Conservation (phyloP, 1,140 invertebrate species). For the Cherax destructor region DNA sequence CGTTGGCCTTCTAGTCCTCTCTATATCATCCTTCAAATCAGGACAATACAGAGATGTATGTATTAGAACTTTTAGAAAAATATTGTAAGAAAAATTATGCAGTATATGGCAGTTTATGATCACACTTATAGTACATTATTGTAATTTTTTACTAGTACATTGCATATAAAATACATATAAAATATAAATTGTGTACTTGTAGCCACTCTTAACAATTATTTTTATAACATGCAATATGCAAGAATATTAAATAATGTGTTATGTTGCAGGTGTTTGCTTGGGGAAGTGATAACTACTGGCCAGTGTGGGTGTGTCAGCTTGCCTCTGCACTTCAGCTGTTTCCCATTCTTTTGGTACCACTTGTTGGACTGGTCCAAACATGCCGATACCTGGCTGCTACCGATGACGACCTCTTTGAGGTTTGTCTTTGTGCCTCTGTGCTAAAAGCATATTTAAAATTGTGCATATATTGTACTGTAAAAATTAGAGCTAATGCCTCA, state of each 20-base stretch:
- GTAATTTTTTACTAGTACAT: too few species aligned
- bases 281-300: slow-evolving; percentile 82
- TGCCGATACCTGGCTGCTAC: slow-evolving; percentile 88
- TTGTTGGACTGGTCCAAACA: slow-evolving; percentile 87
- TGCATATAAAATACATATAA: too few species aligned
- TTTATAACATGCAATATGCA: background rate
- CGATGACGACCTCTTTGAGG: slow-evolving; percentile 90
- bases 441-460: too few species aligned
- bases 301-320: slow-evolving; percentile 85
- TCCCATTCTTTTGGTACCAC: slow-evolving; percentile 85
- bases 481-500: too few species aligned
- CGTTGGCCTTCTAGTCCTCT: slow-evolving; percentile 80
- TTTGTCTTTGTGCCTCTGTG: slow-evolving; percentile 74
- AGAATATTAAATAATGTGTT: background rate
- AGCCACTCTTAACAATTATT: too few species aligned
- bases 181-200: too few species aligned
- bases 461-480: too few species aligned
- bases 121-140: background rate
- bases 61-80: slow-evolving; percentile 7
- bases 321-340: slow-evolving; percentile 86
- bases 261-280: slow-evolving; percentile 76
- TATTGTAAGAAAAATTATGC: background rate
- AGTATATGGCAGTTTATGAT: background rate
- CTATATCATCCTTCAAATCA: slow-evolving; percentile 85
- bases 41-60: slow-evolving; percentile 85